Base-by-base conservation (phyloP, 2,113 vertebrate species). In the Corythoichthys intestinalis region DNA sequence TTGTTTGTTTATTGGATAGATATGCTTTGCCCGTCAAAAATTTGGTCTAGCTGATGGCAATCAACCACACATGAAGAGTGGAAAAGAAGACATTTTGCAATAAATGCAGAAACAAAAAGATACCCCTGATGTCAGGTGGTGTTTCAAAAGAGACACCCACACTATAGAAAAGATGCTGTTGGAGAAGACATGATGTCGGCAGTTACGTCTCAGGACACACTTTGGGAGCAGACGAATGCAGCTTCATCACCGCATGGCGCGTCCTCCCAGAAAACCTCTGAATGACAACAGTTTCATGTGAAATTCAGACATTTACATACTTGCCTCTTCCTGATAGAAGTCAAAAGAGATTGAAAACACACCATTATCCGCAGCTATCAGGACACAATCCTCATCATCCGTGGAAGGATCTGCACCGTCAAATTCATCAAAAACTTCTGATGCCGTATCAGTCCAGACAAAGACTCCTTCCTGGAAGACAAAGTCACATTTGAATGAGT, bases 191-290 rank as follows among this genome's bases (percentile, higher is more conserved):
- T 4, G 38, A 44, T 12, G 39, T 28, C 1, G 56, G 34, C 56
- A 37, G 56, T 37, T 14, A 4, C 2, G 44, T 28, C 61, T 47
- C 34, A 63, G 1, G 34, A n/a, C n/a, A 63, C 10, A 14, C 1
- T 1, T 12, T 8, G 6, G 39, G 10, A 20, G 14, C 61, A 63
- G 28, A 63, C 11, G 34, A 34, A 63, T 28, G 11, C 6, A 63
- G 3, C 5, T 3, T 1, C 0, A 1, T 1, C 0, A 2, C 1
- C 0, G 61, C 61, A 63, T 8, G 13, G 2, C 12, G 0, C 41
- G 1, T 28, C 44, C 0, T 47, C 20, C 61, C 61, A 63, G 38
- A 44, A 41, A 0, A 1, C 0, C 10, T 0, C 44, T 63, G 44
- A 1, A 47, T 37, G 41, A 44, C 10, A 5, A 11, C 3, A 20